Evolutionary conservation across 2,888 invertebrate species (phyloP), one percentile per base, ranked within the genome.

Genomic region (Ypsolopha scabrella): DNA sequence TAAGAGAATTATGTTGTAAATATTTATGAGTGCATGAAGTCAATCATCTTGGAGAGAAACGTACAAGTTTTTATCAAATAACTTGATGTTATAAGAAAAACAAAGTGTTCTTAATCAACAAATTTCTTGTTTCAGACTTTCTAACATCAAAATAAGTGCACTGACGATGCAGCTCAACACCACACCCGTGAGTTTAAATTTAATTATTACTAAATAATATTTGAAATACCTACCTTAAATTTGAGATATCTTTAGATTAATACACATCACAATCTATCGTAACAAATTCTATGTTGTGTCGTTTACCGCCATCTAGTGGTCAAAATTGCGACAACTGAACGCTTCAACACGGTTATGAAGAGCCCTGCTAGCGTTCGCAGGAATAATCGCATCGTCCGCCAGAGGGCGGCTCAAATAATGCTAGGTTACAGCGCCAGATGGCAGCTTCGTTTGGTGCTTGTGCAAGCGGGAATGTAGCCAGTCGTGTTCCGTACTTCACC

Each of bases 181-280:
- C 72, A 73, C 76, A 81, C 75, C 79, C 79, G 83, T 85, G 63
- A 83, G 83, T 85, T 52, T 69, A 67, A 37, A 45, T 44, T 37
- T 35, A 45, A 49, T 41, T 10, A 47, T 50, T 44, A 13, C 7
- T 8, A 9, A 9, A 38, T 1, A 24, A 38, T 10, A 39, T 10
- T 10, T 39, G 10, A 37, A 54, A 51, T 54, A 41, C 11, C n/a
- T 52, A 53, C 54, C 48, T 47, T 53, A n/a, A 41, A n/a, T 13
- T 41, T 13, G 41, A 11, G 7, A 9, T 43, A 14, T 13, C 24
- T 34, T 11, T 47, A 37, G 8, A 24, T 24, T 35, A 13, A 54
- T 65, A 58, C 64, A 65, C 66, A 70, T 77, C 72, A 73, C 70
- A 75, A 70, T 67, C 50, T 57, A 60, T 65, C 65, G 59, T 34